Conservation (phyloP, 2,113 vertebrate species). For the Podarcis muralis region DNA sequence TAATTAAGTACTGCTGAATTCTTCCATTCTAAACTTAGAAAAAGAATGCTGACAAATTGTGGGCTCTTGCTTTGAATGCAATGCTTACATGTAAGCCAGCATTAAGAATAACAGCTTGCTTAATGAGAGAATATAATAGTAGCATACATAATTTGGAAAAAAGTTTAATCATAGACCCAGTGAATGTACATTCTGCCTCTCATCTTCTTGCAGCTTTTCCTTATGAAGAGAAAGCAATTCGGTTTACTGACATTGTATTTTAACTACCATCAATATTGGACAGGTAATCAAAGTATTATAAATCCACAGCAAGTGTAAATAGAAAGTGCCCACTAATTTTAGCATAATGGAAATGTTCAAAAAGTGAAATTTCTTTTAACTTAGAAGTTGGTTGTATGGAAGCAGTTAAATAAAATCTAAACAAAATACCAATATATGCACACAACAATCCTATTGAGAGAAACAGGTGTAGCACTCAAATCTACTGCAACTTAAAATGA, state of each 20-base stretch:
- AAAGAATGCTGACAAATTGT: slow-evolving; percentile 65
- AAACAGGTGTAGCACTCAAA: too few species aligned
- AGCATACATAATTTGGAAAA: slow-evolving; percentile 71
- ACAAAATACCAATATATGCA: neutral
- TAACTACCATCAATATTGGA: slow-evolving; percentile 30
- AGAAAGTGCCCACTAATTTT: slow-evolving; percentile 50
- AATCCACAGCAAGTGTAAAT: slow-evolving; percentile 32
- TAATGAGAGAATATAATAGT: slow-evolving; percentile 77
- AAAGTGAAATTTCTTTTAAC: slow-evolving; percentile 28
- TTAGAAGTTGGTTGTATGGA: slow-evolving; percentile 20
- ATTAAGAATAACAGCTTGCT: slow-evolving; percentile 66
- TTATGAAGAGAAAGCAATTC: slow-evolving; percentile 61
- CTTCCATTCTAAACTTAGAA: slow-evolving; percentile 70
- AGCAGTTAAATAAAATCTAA: neutral
- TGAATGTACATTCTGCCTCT: slow-evolving; percentile 65
- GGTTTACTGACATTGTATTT: slow-evolving; percentile 81
- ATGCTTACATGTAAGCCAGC: slow-evolving; percentile 63
- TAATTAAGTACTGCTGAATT: slow-evolving; percentile 64
- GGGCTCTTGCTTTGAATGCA: slow-evolving; percentile 70
- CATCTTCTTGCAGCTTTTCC: slow-evolving; percentile 12
- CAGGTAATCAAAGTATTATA: slow-evolving; percentile 43
- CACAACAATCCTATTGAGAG: neutral
- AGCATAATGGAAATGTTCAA: slow-evolving; percentile 12
- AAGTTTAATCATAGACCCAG: slow-evolving; percentile 70
- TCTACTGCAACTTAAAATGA: neutral